Evolutionary conservation across 1,140 invertebrate species (phyloP), one percentile per base, ranked within the genome.

Genomic region (Aphelinus atriplicis): DNA sequence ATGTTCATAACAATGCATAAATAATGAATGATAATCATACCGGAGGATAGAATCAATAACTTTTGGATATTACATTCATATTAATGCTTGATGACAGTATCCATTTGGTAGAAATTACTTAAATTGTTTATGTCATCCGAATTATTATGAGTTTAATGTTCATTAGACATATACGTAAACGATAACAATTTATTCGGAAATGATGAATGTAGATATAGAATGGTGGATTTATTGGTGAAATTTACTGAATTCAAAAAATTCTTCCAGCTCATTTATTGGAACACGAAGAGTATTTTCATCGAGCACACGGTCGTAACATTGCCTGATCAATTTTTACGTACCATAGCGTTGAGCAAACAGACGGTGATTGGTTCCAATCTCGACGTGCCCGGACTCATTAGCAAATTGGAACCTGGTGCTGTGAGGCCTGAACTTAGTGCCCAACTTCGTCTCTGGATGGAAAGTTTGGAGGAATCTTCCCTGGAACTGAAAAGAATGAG

Each of bases 251-350:
- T 26, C 26, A 26, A 26, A 26, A 26, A 26, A 26, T 78, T 82
- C 51, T 90, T 90, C 56, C 87, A 94, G 91, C 79, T 96, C 7
- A 88, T 94, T 9, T 94, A 93, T 84, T 96, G 94, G 94, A 94
- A 96, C 76, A 93, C 94, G 42, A 94, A 93, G 82, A 90, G 91
- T 60, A 88, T 96, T 71, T 96, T 95, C 81, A 84, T 96, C 60
- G 94, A 96, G 82, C 94, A 96, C 77, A 90, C 93, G 78, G 94
- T 96, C 76, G 90, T 95, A 6, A 94, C 92, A 3, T 80, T 92
- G 2, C 85, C 84, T 42, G 95, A 96, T 82, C 91, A 92, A 42
- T 96, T 96, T 80, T 89, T 95, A 0, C 90, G 93, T 9, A 92
- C 94, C 1, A 88, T 95, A 3, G 90, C 91, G 53, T 81, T 95